These are phyloP conservation scores for Lithophane semibrunnea DNA, from an alignment of 2,888 invertebrate genomes.

Conservation along the genomic window DNA sequence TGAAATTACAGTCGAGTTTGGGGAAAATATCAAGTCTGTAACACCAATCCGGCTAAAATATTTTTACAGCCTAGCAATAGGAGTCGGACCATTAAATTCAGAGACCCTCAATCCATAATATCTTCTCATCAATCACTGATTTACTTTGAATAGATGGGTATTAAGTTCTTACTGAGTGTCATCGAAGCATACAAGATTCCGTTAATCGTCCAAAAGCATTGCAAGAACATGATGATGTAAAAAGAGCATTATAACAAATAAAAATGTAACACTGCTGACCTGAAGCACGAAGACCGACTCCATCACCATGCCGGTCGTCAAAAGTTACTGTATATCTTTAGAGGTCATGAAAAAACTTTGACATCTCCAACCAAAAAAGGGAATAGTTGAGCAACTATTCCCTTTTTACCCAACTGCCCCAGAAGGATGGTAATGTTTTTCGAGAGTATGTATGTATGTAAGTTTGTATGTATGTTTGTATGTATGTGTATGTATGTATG, in stretches of 20 bases:
- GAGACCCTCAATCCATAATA: slow-evolving; percentile 15
- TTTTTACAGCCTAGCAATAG: slow-evolving; percentile 40
- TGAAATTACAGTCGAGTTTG: slow-evolving; percentile 33
- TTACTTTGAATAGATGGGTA: background rate
- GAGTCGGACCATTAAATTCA: slow-evolving; percentile 11
- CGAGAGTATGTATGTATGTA: too few relatives aligned
- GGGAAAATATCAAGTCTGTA: slow-evolving; percentile 34
- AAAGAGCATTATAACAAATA: background rate
- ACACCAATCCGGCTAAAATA: slow-evolving; percentile 25
- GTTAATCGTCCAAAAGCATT: background rate
- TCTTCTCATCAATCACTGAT: slow-evolving; percentile 4
- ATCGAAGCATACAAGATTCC: background rate
- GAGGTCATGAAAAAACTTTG: slow-evolving; percentile 1
- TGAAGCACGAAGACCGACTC: background rate
- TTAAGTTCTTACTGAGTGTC: background rate
- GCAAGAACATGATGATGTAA: background rate
- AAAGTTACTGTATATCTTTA: background rate
- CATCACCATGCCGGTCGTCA: background rate
- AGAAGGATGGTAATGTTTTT: too few relatives aligned
- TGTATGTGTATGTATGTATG: too few relatives aligned
- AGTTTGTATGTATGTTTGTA: too few relatives aligned
- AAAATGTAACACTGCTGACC: background rate
- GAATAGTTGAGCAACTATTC: too few relatives aligned
- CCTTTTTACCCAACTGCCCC: too few relatives aligned
- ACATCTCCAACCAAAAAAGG: slow-evolving; percentile 13